A percentile compares a stretch with the other conserved stretches of the same genome.
Conservation (phyloP, 2,888 invertebrate genomes). For the Troides oblongomaculatus region DNA sequence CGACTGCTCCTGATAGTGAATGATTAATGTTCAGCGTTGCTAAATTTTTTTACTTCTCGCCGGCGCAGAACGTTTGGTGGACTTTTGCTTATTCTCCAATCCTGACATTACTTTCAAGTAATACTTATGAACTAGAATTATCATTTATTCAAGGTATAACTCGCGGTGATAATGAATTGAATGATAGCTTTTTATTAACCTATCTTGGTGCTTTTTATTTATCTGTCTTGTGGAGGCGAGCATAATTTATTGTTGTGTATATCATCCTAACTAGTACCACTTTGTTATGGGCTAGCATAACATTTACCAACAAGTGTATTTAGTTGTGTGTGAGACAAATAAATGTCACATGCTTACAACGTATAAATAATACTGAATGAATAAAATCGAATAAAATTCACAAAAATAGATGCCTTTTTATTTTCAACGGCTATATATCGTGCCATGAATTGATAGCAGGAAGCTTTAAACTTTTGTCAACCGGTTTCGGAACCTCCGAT, state of each 20-base stretch:
- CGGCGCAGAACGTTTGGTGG: background rate
- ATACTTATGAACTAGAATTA: too few relatives aligned
- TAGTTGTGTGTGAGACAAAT: too few relatives aligned
- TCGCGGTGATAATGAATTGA: too few relatives aligned
- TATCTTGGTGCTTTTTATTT: too few relatives aligned
- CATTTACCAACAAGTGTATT: too few relatives aligned
- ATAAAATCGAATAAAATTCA: background rate
- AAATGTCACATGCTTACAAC: too few relatives aligned
- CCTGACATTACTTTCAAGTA: background rate
- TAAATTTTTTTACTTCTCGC: constrained; percentile 20
- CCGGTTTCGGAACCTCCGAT: constrained; percentile 25
- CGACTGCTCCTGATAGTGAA: constrained; percentile 43
- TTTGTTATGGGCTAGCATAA: too few relatives aligned
- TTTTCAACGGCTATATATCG: background rate
- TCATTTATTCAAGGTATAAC: too few relatives aligned
- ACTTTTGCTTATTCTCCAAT: background rate
- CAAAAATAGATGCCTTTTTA: background rate
- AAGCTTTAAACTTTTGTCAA: constrained; percentile 23
- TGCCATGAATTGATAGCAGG: constrained; percentile 7
- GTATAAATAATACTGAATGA: background rate
- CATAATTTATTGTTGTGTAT: too few relatives aligned
- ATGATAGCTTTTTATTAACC: too few relatives aligned
- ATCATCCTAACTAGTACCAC: too few relatives aligned
- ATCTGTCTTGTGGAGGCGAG: too few relatives aligned
- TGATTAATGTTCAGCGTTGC: constrained; percentile 31